Evolutionary conservation across 2,888 invertebrate species (phyloP).

Genomic region (Cheiracanthium punctorium): DNA sequence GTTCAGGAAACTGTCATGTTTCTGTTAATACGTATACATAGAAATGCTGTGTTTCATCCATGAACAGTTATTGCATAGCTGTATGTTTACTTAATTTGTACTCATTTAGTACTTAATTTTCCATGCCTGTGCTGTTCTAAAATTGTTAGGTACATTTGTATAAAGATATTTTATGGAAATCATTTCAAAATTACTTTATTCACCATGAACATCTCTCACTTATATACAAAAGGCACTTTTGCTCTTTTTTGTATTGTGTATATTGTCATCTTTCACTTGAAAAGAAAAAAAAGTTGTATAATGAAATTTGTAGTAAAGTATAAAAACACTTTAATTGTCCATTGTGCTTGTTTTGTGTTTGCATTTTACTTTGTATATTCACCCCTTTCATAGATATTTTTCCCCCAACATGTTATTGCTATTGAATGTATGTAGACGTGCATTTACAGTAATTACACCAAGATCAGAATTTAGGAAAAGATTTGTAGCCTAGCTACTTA

Average conservation of each 20-base stretch:
- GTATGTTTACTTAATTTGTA: slow-evolving; percentile 3
- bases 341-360: slow-evolving; percentile 31
- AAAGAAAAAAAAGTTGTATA: not conserved
- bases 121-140: not conserved
- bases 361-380: slow-evolving; percentile 43
- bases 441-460: slow-evolving; percentile 47
- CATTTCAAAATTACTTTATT: not conserved
- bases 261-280: not conserved
- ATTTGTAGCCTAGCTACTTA: slow-evolving; percentile 23
- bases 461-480: slow-evolving; percentile 26
- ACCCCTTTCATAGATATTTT: slow-evolving; percentile 6
- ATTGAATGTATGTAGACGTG: slow-evolving; percentile 18
- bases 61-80: too few species aligned
- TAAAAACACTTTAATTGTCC: not conserved
- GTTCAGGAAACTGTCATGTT: not conserved
- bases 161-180: not conserved
- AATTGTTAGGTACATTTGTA: slow-evolving; percentile 13
- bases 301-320: not conserved
- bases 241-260: not conserved
- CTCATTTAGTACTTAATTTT: slow-evolving; percentile 13
- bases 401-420: not conserved
- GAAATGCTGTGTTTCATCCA: too few species aligned
- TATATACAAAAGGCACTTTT: not conserved
- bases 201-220: not conserved
- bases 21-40: too few species aligned